Evolutionary conservation across 2,797 vertebrate species (phyloP).

Genomic region (Paguma larvata): DNA sequence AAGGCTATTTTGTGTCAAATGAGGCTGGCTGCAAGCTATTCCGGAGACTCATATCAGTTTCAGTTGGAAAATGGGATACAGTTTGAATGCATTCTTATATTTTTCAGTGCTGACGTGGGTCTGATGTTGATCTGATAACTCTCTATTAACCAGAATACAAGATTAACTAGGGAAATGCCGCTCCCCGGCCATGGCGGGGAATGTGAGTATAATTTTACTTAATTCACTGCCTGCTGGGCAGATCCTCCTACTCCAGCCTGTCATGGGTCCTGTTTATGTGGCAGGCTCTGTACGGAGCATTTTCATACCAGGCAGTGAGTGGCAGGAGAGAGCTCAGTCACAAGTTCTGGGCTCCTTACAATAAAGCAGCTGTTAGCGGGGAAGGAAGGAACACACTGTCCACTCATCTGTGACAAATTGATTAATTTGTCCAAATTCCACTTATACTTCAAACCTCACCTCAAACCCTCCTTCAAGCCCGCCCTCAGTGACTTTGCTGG

Average conservation of each 20-base stretch:
- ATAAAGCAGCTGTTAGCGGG: background rate
- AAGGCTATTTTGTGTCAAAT: background rate
- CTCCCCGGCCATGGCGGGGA: background rate
- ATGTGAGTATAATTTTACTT: background rate
- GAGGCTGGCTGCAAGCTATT: background rate
- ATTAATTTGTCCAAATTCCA: slow-evolving; percentile 29
- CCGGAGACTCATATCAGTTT: background rate
- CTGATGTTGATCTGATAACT: background rate
- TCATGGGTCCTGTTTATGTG: background rate
- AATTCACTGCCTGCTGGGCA: background rate
- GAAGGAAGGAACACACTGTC: background rate
- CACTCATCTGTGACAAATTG: background rate
- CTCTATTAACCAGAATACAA: background rate
- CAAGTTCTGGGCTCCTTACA: background rate
- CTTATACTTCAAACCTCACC: background rate
- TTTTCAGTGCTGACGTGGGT: background rate
- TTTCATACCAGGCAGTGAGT: background rate
- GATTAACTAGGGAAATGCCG: background rate
- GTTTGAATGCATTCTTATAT: background rate
- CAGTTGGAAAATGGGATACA: background rate
- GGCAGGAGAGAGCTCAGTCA: background rate
- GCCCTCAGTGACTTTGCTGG: background rate
- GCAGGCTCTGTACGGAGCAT: rapidly evolving
- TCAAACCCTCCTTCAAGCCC: background rate
- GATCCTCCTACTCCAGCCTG: rapidly evolving